Evolutionary conservation across 2,888 invertebrate species (phyloP), one percentile per base, ranked within the genome.

Genomic region (Agonopterix arenella): DNA sequence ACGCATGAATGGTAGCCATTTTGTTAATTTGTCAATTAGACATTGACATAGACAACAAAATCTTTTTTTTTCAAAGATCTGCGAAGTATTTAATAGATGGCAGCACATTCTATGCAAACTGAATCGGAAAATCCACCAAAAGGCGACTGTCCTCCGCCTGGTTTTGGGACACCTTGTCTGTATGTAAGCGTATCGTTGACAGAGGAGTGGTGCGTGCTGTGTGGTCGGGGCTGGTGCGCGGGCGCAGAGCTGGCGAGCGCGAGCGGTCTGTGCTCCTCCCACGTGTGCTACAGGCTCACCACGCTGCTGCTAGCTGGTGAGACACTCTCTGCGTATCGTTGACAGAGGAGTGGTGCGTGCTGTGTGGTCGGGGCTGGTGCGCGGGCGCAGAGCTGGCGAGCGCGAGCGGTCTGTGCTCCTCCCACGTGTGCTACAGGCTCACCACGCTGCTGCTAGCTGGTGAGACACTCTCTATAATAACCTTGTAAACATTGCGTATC

Each of bases 301-400:
- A 68, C 82, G 8, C 52, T 78, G 2, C 68, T 84, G 8, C 50
- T 69, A 1, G 85, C 83, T 0, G 85, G 84, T 83, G 40, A 9
- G 28, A 28, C 28, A 28, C 28, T 18, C 4, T 18, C n/a, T n/a
- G n/a, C n/a, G n/a, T n/a, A n/a, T n/a, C n/a, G n/a, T n/a, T n/a
- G n/a, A 42, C 64, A 89, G 86, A 89, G 58, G 88, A 88, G 63
- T 84, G 82, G 81, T 70, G 73, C 48, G 50, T 50, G 36, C 38
- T 13, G 36, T 45, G 46, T 2, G 47, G 70, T 74, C 37, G 58
- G 64, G 58, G 62, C 11, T 74, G 73, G 73, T 16, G 68, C 57
- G 68, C 60, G 18, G 52, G 54, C 13, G 53, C 67, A 49, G 69
- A 63, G 52, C 45, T 58, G 59, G 54, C 50, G 49, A 60, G 48